Base-by-base conservation (phyloP, 1,140 invertebrate species). In the Sipha flava region DNA sequence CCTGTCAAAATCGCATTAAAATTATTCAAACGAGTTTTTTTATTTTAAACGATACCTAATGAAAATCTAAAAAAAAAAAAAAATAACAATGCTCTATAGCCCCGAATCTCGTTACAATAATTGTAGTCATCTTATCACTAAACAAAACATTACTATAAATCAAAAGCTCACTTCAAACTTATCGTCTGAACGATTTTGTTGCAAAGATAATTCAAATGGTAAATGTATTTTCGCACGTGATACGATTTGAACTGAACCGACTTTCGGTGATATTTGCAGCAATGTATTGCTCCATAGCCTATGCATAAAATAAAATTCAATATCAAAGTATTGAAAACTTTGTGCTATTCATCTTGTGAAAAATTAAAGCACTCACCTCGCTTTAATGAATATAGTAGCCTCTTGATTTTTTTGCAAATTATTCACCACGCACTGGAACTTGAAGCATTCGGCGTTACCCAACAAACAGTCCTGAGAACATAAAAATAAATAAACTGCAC, bases 261-360 rank as follows among this genome's bases (percentile, higher is more conserved):
- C 93, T 62, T 90, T 88, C 0, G 92, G 91, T 86, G 95, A 96
- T 85, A 96, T 93, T 84, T 94, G 92, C 1, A 94, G 91, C 16
- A 98, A 86, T 0, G 95, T 97, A 1, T 92, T 90, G 87, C 96
- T 97, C 95, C 95, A 97, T 10, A 98, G 87, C 66, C 93, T 89
- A n/a, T n/a, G n/a, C n/a, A 62, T 72, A 75, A 59, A 81, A 45
- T 40, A 21, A 10, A 68, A 45, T 16, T 18, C 3, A 45, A 66
- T n/a, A n/a, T n/a, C 1, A 14, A 43, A 12, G 0, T 34, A 31
- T 40, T 4, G 5, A 40, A 40, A 1, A 1, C 16, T 18, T 3
- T 4, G 2, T 9, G 18, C n/a, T n/a, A n/a, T n/a, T n/a, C n/a
- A n/a, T n/a, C 14, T n/a, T n/a, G 3, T 40, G 0, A 12, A 40